Evolutionary conservation across 1,140 invertebrate genomes (phyloP).

Genomic region (Diorhabda elongata): DNA sequence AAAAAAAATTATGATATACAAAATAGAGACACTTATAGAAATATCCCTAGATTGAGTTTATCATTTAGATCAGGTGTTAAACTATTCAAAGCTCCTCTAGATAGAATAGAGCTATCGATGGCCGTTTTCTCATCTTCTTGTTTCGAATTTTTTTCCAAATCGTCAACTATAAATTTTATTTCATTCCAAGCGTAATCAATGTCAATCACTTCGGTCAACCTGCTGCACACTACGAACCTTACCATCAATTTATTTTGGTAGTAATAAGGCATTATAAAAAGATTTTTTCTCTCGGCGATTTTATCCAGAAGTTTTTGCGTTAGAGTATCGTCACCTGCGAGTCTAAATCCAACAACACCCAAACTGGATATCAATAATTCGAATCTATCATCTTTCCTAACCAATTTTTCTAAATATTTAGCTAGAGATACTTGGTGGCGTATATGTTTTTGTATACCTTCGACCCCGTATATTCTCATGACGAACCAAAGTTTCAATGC

Average conservation of each 20-base stretch:
- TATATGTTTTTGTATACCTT: slow-evolving; percentile 75
- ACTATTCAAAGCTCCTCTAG: not conserved
- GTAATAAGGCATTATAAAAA: slow-evolving; percentile 79
- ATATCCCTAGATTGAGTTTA: slow-evolving; percentile 8
- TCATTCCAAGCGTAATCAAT: slow-evolving; percentile 78
- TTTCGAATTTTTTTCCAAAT: slow-evolving; percentile 3
- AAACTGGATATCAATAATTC: slow-evolving; percentile 62
- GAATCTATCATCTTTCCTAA: slow-evolving; percentile 69
- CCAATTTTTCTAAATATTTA: slow-evolving; percentile 68
- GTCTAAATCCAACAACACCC: slow-evolving; percentile 83
- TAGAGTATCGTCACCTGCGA: slow-evolving; percentile 68
- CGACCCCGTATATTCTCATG: slow-evolving; percentile 75
- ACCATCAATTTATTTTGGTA: slow-evolving; percentile 67
- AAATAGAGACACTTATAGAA: slow-evolving; percentile 4
- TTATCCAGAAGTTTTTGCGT: slow-evolving; percentile 74
- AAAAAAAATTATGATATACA: not conserved
- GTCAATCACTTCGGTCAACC: slow-evolving; percentile 64
- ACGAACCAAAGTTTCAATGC: slow-evolving; percentile 95
- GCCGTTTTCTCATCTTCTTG: not conserved
- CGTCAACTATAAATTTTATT: slow-evolving; percentile 53
- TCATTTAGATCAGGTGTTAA: slow-evolving; percentile 6
- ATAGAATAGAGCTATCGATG: not conserved
- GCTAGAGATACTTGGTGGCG: slow-evolving; percentile 72
- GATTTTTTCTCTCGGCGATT: slow-evolving; percentile 70
- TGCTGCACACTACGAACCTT: slow-evolving; percentile 79